Base-by-base conservation (phyloP, 1,140 invertebrate species). In the Temnothorax longispinosus region DNA sequence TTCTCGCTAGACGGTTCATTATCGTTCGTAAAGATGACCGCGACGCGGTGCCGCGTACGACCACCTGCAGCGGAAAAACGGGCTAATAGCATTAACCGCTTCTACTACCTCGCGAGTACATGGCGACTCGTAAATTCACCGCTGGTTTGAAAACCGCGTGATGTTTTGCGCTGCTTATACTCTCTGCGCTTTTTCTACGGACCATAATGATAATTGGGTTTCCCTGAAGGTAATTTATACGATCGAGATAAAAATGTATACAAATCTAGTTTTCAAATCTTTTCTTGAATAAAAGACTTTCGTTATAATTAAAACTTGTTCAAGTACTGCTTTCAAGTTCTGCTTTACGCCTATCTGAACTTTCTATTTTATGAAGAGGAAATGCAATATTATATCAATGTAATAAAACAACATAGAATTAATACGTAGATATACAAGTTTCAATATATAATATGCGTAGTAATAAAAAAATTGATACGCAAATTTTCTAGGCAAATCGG, bases 71-170 rank as follows among this genome's bases (percentile, higher is more conserved):
- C 21, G 50, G 18, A 44, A 52, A 64, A 78, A 82, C 65, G 41
- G 27, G 56, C 65, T 71, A 81, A 81, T 56, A 72, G 41, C 38
- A 56, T 81, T 81, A 81, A 81, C 65, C 64, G 50, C 38, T 11
- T 44, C 21, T 71, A 82, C 52, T 58, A 60, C 15, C 38, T 54
- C 41, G 27, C 64, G 21, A 69, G 41, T 41, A 47, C 3, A 6
- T 15, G 38, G 18, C 62, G n/a, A 80, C 62, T 80, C 35, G 62
- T 69, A 67, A 69, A 80, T 80, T 80, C 27, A 47, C 38, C 78
- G 78, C 15, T 72, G 15, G 52, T 35, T 54, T 50, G 18, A 8
- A 69, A 67, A 80, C 62, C 65, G 41, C 78, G 47, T 52, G 52
- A 58, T 47, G 65, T 58, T 82, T 82, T 72, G 65, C 27, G 52